Evolutionary conservation across 2,888 invertebrate genomes (phyloP).

Genomic region (Epistrophella euchroma): DNA sequence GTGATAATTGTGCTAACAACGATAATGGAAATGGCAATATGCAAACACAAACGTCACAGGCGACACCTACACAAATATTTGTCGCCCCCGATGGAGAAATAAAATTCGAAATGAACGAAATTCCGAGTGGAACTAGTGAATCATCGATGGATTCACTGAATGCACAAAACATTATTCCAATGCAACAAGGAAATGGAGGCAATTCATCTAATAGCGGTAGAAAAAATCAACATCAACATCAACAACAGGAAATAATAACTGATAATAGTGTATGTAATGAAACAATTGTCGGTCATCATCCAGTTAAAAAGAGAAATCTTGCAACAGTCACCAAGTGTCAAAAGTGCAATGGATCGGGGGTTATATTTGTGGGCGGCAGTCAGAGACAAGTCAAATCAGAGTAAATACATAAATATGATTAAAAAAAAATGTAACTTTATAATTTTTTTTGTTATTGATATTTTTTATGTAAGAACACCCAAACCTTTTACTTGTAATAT

Average conservation of each 20-base stretch:
- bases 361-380: conserved; percentile 85
- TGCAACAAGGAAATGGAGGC: conserved; percentile 77
- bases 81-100: conserved; percentile 88
- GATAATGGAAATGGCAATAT: conserved; percentile 83
- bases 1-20: conserved; percentile 87
- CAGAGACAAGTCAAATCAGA: conserved; percentile 80
- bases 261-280: conserved; percentile 50
- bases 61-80: conserved; percentile 86
- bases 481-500: conserved; percentile 96
- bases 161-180: conserved; percentile 85
- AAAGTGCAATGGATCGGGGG: conserved; percentile 94
- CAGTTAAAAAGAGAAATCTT: conserved; percentile 92
- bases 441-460: background rate
- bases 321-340: conserved; percentile 93
- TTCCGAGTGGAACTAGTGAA: conserved; percentile 80
- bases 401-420: conserved; percentile 77
- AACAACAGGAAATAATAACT: conserved; percentile 43
- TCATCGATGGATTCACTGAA: conserved; percentile 81
- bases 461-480: conserved; percentile 85
- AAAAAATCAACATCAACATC: conserved; percentile 33
- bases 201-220: conserved; percentile 69
- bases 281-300: conserved; percentile 86
- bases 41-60: conserved; percentile 79
- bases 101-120: conserved; percentile 86
- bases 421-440: background rate